Evolutionary conservation across 1,140 invertebrate species (phyloP), one percentile per base, ranked within the genome.

Genomic region (Drosophila rhopaloa): DNA sequence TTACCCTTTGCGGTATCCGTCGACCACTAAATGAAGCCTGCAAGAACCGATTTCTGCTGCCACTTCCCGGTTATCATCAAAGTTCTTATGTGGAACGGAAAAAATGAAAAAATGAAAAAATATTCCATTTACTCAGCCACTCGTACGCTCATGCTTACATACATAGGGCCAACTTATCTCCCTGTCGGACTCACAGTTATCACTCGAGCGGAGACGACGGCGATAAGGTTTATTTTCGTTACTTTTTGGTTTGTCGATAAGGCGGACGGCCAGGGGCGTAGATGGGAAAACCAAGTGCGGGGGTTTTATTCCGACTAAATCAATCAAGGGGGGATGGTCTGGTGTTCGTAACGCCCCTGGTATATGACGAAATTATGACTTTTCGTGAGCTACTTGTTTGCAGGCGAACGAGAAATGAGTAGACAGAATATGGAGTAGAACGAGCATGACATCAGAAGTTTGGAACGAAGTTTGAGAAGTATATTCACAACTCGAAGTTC

Each of bases 221-320:
- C 76, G 83, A 86, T 86, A 86, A 89, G 79, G 71, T 67, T 76
- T 71, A 71, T 71, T 76, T 76, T 59, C 60, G 53, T 63, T 80
- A 37, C 47, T 75, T 75, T 76, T 56, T 35, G 40, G 72, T 76
- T 75, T 65, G 63, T 14, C 75, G 75, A 77, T 77, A 77, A 77
- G 75, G 54, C 74, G 27, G 1, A 1, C 16, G 35, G 19, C 2
- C 67, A 47, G 65, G 48, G 67, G 14, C 65, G 65, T 48, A 27
- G 63, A 38, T 68, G 41, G 63, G 1, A 29, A 50, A 10, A 13
- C 13, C 47, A 32, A 14, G 37, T 35, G 24, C 40, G 29, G 65
- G 67, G 67, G 48, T 71, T 35, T 16, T 11, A 16, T 44, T 10
- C 1, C 1, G 46, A 6, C 35, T 5, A 13, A 67, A 46, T 50